Evolutionary conservation across 2,797 vertebrate genomes (phyloP).

Genomic region (Balearica regulorum): DNA sequence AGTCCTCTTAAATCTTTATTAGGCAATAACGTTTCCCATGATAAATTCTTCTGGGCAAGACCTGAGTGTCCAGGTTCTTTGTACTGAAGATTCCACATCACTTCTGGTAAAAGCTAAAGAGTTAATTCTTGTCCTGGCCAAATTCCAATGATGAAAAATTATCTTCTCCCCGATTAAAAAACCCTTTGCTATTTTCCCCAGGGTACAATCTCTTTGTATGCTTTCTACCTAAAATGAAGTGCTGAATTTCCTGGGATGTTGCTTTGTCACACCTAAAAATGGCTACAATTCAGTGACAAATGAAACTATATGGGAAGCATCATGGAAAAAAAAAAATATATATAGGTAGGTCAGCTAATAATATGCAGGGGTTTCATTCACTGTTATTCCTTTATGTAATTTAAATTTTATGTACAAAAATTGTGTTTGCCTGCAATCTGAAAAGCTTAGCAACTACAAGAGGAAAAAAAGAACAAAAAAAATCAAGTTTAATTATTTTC

Average conservation of each 20-base stretch:
- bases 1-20: not conserved
- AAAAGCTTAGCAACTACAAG: not conserved
- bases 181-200: not conserved
- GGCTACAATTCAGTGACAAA: not conserved
- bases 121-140: not conserved
- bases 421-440: not conserved
- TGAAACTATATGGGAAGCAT: not conserved
- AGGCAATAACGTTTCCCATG: not conserved
- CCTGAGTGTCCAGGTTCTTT: not conserved
- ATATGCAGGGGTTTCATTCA: not conserved
- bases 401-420: not conserved
- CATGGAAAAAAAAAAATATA: not conserved
- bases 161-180: not conserved
- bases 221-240: not conserved
- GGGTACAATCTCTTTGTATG: not conserved
- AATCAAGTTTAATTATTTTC: not conserved
- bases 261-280: not conserved
- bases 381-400: fast-evolving
- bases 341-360: not conserved
- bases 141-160: not conserved
- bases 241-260: not conserved
- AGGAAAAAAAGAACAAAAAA: not conserved
- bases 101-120: not conserved
- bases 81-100: not conserved
- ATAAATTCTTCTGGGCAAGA: not conserved